Conservation (phyloP, 2,888 invertebrate genomes). For the Itoplectis maculator region DNA sequence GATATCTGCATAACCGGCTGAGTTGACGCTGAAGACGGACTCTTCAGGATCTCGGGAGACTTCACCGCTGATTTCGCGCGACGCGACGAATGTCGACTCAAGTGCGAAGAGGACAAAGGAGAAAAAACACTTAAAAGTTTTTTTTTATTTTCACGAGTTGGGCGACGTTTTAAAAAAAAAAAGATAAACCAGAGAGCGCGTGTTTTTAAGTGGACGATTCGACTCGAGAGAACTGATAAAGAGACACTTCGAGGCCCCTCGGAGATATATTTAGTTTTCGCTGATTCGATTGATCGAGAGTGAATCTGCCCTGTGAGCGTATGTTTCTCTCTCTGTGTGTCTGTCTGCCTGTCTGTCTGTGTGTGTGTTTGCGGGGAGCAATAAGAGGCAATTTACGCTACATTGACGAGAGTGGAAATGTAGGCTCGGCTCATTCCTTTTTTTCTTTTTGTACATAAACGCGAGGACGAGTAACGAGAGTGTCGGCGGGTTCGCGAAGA, state of each 20-base stretch:
- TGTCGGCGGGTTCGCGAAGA: slow-evolving; percentile 29
- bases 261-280: slow-evolving; percentile 53
- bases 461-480: slow-evolving; percentile 32
- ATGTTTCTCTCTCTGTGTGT: neutral
- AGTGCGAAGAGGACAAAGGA: neutral
- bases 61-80: neutral
- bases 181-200: neutral
- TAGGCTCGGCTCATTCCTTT: slow-evolving; percentile 63
- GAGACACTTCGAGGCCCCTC: slow-evolving; percentile 5
- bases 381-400: slow-evolving; percentile 48
- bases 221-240: neutral
- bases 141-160: slow-evolving; percentile 9
- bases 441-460: slow-evolving; percentile 61
- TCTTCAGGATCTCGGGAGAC: neutral
- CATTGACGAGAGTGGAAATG: slow-evolving; percentile 57
- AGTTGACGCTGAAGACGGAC: neutral
- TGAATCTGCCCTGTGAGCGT: neutral
- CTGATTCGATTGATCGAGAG: slow-evolving; percentile 52
- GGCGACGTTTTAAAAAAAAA: neutral
- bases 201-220: neutral
- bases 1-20: no score
- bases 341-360: slow-evolving; percentile 31
- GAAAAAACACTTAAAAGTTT: neutral
- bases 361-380: slow-evolving; percentile 37
- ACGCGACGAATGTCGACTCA: neutral